phyloP scores from a whole-genome alignment of 2,888 invertebrate genomes.

The Drosophila meridiana region DNA sequence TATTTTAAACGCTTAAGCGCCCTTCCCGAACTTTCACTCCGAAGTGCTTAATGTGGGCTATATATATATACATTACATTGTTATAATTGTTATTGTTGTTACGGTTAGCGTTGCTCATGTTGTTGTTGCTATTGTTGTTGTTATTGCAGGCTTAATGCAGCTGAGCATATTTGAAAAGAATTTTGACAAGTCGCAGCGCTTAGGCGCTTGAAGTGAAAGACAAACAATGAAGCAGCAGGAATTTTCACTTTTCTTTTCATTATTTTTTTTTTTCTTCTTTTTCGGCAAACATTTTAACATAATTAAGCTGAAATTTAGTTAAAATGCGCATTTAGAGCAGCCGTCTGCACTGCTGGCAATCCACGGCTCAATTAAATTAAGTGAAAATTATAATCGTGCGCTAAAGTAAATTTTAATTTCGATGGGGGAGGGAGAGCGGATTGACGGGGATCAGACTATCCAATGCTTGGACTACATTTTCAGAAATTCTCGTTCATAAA shows the following conservation, averaged over 20 bases:
- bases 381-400: conserved; percentile 67
- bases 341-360: conserved; percentile 10
- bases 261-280: background rate
- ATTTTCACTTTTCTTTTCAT: conserved; percentile 64
- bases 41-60: conserved; percentile 45
- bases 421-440: background rate
- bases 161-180: conserved; percentile 56
- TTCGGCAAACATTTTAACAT: conserved; percentile 35
- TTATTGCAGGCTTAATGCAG: conserved; percentile 49
- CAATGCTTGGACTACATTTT: conserved; percentile 17
- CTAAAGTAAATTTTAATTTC: conserved; percentile 32
- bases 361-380: conserved; percentile 68
- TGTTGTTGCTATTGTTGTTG: conserved; percentile 3
- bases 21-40: conserved; percentile 65
- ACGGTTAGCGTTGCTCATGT: background rate
- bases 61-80: conserved; percentile 36
- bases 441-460: background rate
- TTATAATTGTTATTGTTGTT: conserved; percentile 38
- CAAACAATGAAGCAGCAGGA: conserved; percentile 46
- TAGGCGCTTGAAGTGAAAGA: conserved; percentile 19
- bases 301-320: conserved; percentile 59
- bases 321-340: conserved; percentile 35
- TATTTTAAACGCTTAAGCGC: conserved; percentile 16
- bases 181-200: conserved; percentile 49
- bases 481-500: conserved; percentile 57